Evolutionary conservation across 2,113 vertebrate genomes (phyloP).

Genomic region (Elephantulus edwardii): DNA sequence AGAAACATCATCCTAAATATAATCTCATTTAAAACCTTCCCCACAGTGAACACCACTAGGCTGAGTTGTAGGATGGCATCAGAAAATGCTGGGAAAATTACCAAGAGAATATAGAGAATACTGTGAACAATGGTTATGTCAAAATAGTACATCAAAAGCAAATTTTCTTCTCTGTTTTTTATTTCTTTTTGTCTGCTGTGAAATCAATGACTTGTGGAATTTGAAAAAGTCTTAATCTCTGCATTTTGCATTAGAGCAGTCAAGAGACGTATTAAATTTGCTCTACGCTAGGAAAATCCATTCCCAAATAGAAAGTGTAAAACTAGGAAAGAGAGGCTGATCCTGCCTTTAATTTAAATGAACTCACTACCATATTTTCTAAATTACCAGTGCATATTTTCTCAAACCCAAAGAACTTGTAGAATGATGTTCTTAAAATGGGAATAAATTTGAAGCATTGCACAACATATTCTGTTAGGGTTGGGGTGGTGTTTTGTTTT

Average conservation of each 20-base stretch:
- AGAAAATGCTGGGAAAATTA: constrained; percentile 37
- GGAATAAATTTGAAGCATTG: constrained; percentile 45
- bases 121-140: neutral
- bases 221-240: constrained; percentile 24
- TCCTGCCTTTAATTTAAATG: neutral
- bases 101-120: neutral
- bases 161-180: neutral
- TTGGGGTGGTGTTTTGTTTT: neutral
- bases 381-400: neutral
- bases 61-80: neutral
- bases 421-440: neutral
- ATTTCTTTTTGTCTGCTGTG: neutral
- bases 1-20: neutral
- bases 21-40: constrained; percentile 12
- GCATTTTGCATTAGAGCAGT: neutral
- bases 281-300: neutral
- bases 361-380: neutral
- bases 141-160: neutral
- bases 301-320: neutral
- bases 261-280: neutral
- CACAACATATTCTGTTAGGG: constrained; percentile 1
- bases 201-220: constrained; percentile 20
- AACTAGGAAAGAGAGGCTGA: neutral
- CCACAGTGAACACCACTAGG: neutral
- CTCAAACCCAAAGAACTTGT: neutral